Base-by-base conservation (phyloP, 2,888 invertebrate genomes). In the Brenthis ino region DNA sequence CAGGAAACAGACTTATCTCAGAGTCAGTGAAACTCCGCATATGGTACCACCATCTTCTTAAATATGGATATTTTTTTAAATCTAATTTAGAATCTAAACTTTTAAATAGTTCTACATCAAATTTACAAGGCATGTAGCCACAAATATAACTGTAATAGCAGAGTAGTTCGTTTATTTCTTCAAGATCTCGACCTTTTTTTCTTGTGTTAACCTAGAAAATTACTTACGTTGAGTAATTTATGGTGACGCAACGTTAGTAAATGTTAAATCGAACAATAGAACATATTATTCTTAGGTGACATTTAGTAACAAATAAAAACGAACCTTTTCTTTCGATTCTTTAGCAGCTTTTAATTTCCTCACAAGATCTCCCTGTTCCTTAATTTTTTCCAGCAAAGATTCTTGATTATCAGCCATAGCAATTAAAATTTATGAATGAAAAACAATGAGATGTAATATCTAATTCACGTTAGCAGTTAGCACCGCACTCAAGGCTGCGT, bases 341-440 rank as follows among this genome's bases (percentile, higher is more conserved):
- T 97, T 97, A 47, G 95, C 95, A 75, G 95, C 93, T 91, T 98
- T 98, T 73, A 97, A 91, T 89, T 96, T 96, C 80, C 97, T 94
- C 64, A 98, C 96, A 77, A 96, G 86, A 85, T 97, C 96, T 74
- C 97, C 97, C 88, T 97, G 97, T 80, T 89, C 91, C 82, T 91
- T 87, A 69, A 93, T 92, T 86, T 90, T 86, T 74, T 86, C 83
- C 69, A 85, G 77, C 73, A 93, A 78, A 71, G 74, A 63, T 77
- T 90, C 90, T 80, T 88, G 87, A 73, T 78, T 77, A 72, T 89
- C 88, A 74, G 89, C 84, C 92, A 93, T 93, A 73, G 55, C 76
- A 68, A 65, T 12, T 43, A 43, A 51, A 53, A 47, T 54, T 55
- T 33, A 54, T 72, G 64, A 69, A 57, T 58, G 58, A 64, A 37